Conservation (phyloP, 35 echinoderm and acorn worm species). For the Hemicentrotus pulcherrimus region DNA sequence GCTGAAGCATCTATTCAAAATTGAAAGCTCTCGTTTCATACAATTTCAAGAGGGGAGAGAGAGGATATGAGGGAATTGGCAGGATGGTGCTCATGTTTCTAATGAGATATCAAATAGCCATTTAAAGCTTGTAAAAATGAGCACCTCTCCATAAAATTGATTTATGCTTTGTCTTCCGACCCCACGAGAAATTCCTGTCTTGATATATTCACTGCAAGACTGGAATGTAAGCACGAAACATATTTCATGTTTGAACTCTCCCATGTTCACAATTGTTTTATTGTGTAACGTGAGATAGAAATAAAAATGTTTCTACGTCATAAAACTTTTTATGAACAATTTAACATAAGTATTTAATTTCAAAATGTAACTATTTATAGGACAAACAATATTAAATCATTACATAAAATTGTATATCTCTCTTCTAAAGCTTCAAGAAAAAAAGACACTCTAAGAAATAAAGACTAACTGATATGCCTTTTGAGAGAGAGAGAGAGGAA, state of each 20-base stretch:
- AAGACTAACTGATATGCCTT: no score
- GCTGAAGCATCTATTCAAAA: background rate
- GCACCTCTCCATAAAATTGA: constrained; percentile 1
- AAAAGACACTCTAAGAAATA: no score
- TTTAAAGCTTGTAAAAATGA: background rate
- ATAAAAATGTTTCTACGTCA: background rate
- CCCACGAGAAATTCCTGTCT: background rate
- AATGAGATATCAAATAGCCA: constrained; percentile 5
- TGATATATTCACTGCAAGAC: background rate
- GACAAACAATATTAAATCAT: background rate
- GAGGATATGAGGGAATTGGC: background rate
- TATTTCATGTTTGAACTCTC: background rate
- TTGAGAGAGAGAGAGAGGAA: background rate
- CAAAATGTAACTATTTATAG: background rate
- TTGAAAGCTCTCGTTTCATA: constrained; percentile 4
- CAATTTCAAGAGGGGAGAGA: background rate
- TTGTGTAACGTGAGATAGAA: background rate
- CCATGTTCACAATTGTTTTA: background rate
- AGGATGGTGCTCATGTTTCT: background rate
- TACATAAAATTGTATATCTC: no score
- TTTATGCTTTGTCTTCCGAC: background rate
- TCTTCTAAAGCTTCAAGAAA: no score
- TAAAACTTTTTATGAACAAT: background rate
- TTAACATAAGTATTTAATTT: background rate
- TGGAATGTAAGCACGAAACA: background rate